A percentile compares a stretch with the other conserved stretches of the same genome.
These are phyloP conservation scores for Eretmochelys imbricata DNA, from an alignment of 2,113 vertebrate species.

Conservation along the genomic window DNA sequence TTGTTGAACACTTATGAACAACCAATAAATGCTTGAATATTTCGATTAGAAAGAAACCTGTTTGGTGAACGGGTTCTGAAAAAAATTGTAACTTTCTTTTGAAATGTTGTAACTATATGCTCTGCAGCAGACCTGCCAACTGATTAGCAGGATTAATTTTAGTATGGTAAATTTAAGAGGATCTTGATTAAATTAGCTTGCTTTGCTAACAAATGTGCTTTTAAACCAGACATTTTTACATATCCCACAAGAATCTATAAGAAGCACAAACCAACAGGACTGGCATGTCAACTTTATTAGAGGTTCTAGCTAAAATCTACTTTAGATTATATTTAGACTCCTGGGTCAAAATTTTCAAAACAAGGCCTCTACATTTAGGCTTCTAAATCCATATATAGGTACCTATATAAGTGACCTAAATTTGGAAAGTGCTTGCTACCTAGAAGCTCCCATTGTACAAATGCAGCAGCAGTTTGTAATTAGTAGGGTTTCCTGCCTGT, in stretches of 20 bases:
- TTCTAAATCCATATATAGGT: not conserved
- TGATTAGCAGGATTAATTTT: not conserved
- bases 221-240: not conserved
- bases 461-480: not conserved
- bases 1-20: not conserved
- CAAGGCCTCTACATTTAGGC: not conserved
- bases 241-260: not conserved
- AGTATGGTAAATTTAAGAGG: not conserved
- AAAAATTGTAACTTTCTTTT: not conserved
- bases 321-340: not conserved
- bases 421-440: not conserved
- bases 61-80: not conserved
- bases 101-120: not conserved
- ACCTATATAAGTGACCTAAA: fast-evolving
- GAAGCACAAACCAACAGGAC: not conserved
- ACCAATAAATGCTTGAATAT: not conserved
- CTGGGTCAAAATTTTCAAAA: not conserved
- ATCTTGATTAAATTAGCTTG: not conserved
- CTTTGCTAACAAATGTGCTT: not conserved
- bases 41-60: not conserved
- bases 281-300: not conserved
- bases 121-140: not conserved
- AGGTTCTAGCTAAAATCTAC: not conserved
- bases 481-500: not conserved
- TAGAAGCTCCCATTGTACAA: not conserved